Evolutionary conservation across 2,888 invertebrate species (phyloP), one percentile per base, ranked within the genome.

Genomic region (Rapana venosa): DNA sequence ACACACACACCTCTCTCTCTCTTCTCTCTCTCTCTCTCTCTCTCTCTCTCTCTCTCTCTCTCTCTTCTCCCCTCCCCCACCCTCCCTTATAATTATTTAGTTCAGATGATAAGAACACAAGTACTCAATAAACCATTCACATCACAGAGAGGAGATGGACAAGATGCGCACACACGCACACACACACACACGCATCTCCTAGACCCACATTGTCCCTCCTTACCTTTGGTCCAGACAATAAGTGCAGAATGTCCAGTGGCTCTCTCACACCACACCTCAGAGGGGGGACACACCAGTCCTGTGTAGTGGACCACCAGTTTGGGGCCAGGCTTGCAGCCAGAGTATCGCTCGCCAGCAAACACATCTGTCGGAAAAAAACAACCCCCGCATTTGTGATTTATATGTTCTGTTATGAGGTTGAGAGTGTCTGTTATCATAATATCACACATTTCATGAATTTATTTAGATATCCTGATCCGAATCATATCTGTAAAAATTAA

Each of bases 231-330:
- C 96, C 96, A 96, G 87, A 95, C 95, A 85, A 96, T 94, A n/a
- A 96, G 93, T 8, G 96, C 96, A 0, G 96, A 96, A 92, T 96
- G 96, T n/a, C 96, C 96, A n/a, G 96, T 95, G 83, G 95, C 95
- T 83, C 95, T 92, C 90, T 96, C 96, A 93, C 94, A 94, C 95
- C 96, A 95, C 56, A 96, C 95, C 90, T 95, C 95, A 20, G 93
- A 91, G 22, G 96, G 96, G 8, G 95, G 93, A 88, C 93, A 93
- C 61, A 96, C 96, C 20, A 96, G 93, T 4, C 96, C 96, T 8
- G 96, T 95, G 93, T 95, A 96, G 91, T 95, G 94, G 47, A 96
- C 94, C 8, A 93, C 92, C 91, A 96, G 93, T 90, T 94, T 95
- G 79, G 95, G 95, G 8, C 96, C 96, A 1, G 96, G 95, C 83